Percentiles rank a stretch among this genome's conserved stretches.
Evolutionary conservation across 2,797 vertebrate genomes (phyloP).

Genomic region (Coregonus sp.): DNA sequence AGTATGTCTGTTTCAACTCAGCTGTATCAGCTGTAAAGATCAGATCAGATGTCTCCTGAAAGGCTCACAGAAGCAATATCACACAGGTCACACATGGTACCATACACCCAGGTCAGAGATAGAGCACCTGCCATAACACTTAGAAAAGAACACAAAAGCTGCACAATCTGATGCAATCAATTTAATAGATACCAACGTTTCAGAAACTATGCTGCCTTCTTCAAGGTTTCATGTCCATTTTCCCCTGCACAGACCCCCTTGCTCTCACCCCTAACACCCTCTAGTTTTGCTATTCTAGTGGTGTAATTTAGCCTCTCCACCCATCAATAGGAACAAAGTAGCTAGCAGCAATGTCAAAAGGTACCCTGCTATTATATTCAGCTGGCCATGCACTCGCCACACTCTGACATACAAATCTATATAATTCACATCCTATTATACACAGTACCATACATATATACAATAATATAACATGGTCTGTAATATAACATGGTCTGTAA

Average conservation of each 20-base stretch:
- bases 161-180: background rate
- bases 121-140: background rate
- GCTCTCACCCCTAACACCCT: background rate
- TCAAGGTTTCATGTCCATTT: background rate
- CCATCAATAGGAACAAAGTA: constrained; percentile 5
- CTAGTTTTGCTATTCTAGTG: background rate
- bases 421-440: background rate
- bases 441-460: background rate
- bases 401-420: background rate
- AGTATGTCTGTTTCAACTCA: background rate
- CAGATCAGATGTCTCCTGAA: background rate
- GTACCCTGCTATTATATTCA: background rate
- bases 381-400: background rate
- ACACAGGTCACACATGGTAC: background rate
- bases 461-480: too few species aligned
- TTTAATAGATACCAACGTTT: background rate
- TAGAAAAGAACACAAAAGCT: background rate
- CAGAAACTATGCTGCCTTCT: background rate
- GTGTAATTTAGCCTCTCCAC: background rate
- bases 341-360: background rate
- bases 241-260: background rate
- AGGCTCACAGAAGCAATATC: background rate
- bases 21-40: background rate
- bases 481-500: too few species aligned
- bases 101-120: too few species aligned